Conservation (phyloP, 2,113 vertebrate species). For the Phaetusa simplex region DNA sequence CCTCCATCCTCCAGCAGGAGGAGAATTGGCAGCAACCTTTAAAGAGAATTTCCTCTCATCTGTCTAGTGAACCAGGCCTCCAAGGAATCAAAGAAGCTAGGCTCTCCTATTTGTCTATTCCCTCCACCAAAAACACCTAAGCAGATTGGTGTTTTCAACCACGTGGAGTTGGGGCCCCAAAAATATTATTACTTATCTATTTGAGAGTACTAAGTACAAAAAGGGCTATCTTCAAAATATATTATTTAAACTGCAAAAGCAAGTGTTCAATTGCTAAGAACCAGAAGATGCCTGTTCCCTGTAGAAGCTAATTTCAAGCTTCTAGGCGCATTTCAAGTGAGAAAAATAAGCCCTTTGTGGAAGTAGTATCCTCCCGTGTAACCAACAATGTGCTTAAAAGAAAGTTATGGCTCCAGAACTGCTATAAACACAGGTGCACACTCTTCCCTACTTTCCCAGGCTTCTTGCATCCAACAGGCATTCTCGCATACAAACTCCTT, state of each 20-base stretch:
- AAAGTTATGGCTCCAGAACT: neutral
- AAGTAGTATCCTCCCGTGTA: neutral
- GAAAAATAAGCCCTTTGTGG: neutral
- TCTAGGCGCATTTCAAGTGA: neutral
- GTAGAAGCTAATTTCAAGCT: constrained; percentile 1
- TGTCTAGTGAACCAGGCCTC: neutral
- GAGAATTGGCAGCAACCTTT: neutral
- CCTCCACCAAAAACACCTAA: neutral
- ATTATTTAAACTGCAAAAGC: neutral
- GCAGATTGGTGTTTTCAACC: neutral
- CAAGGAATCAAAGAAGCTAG: neutral
- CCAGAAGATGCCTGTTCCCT: neutral
- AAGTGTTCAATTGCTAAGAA: neutral
- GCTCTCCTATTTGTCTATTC: neutral
- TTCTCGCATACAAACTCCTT: neutral
- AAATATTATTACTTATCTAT: neutral
- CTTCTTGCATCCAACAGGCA: neutral
- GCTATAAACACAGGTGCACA: accelerated
- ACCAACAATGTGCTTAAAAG: neutral
- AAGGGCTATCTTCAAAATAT: neutral
- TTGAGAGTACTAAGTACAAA: neutral
- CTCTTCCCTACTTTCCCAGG: neutral
- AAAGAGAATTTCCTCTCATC: neutral
- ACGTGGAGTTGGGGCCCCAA: accelerated
- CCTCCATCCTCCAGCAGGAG: neutral